A percentile compares a stretch with the other conserved stretches of the same genome.
These are phyloP conservation scores for Panagrolaimus sp. DNA, from an alignment of 1,140 invertebrate genomes.

Conservation along the genomic window DNA sequence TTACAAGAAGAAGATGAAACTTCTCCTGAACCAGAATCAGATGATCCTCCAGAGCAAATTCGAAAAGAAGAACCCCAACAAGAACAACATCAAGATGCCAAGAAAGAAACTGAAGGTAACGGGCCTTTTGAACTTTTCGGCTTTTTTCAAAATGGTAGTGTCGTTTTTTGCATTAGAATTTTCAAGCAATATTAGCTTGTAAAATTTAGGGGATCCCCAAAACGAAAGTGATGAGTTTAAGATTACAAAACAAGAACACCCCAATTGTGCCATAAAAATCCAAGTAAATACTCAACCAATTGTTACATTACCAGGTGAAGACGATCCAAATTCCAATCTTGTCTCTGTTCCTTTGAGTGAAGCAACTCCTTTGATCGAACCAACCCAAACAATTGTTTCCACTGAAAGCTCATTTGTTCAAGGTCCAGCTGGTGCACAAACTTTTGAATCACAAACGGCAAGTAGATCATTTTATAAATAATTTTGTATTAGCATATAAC, in stretches of 20 bases:
- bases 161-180: too few species aligned
- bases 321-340: neutral
- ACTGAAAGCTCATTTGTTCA: neutral
- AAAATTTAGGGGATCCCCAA: neutral
- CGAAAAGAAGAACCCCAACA: too few species aligned
- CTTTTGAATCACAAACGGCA: neutral
- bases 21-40: too few species aligned
- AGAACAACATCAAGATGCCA: too few species aligned
- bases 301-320: neutral
- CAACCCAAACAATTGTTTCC: neutral
- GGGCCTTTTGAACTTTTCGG: too few species aligned
- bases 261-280: constrained; percentile 1
- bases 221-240: constrained; percentile 1
- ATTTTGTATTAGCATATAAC: neutral
- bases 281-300: neutral
- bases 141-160: too few species aligned
- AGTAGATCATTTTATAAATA: too few species aligned
- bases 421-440: neutral
- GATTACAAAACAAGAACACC: neutral
- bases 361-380: neutral
- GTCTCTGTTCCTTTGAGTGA: neutral
- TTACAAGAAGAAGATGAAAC: too few species aligned
- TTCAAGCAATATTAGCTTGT: too few species aligned
- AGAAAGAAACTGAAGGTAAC: too few species aligned
- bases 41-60: too few species aligned